Base-by-base conservation (phyloP, 2,797 vertebrate genomes). In the Spinus olivaceus region DNA sequence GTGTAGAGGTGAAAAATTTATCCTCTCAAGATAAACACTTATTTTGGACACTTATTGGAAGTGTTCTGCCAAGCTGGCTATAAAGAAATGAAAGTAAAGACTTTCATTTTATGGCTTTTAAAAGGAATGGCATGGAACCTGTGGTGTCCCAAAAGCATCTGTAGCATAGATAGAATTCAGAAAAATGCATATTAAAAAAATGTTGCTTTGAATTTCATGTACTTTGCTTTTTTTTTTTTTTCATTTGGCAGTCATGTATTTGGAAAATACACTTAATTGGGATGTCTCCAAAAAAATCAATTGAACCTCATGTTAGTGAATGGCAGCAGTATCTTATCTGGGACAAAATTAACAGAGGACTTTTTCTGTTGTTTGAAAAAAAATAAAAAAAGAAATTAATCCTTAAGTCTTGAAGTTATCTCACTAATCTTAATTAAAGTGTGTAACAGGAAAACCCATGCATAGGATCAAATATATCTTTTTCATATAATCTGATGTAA, bases 381-480 rank as follows among this genome's bases (percentile, higher is more conserved):
- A 56, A 1, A 1, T 0, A 7, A 7, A 20, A 35, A 50, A 30
- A 21, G 33, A 6, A 19, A n/a, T 33, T 50, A 66, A 44, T 59
- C 50, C 6, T 78, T 81, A 25, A 33, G 10, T 3, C 73, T 80
- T 83, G 44, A 77, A 53, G 4, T 86, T 83, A 69, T 33, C 10
- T 83, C 23, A 25, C 10, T 63, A 8, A 71, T 57, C 24, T 80
- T 24, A 19, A 50, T 37, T 73, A 46, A 79, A 82, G 6, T 10
- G 10, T 42, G 14, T 14, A 66, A 82, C 1, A 16, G 30, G 14
- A 85, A 90, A 90, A 78, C 2, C 3, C 16, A 27, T 25, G 13
- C 42, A 79, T 69, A 88, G 65, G 14, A 78, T 32, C 32, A 63
- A 14, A 12, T 1, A 5, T 33, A 65, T 57, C 23, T 72, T 82